A percentile compares a stretch with the other conserved stretches of the same genome.
Evolutionary conservation across 2,797 vertebrate species (phyloP).

Genomic region (Craterocephalus amniculus): DNA sequence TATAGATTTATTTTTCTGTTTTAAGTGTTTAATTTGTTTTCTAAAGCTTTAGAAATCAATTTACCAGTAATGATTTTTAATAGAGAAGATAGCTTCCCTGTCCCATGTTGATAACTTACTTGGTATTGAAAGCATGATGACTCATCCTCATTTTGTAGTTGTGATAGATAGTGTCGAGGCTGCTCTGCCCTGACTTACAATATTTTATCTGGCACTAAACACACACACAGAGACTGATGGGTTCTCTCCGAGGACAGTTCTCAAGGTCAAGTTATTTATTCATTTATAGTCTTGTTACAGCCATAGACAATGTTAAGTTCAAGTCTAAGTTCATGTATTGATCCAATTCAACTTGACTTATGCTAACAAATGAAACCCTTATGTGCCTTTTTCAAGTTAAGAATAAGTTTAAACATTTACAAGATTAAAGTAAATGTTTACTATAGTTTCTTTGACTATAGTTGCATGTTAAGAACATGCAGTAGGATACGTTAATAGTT

Average conservation of each 20-base stretch:
- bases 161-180: neutral
- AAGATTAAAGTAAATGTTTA: too few relatives aligned
- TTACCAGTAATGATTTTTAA: neutral
- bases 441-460: too few relatives aligned
- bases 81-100: neutral
- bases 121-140: neutral
- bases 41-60: neutral
- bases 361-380: too few relatives aligned
- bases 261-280: neutral
- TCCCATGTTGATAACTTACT: neutral
- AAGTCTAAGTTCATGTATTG: too few relatives aligned
- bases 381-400: too few relatives aligned
- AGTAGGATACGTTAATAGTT: too few relatives aligned
- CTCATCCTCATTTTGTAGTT: neutral
- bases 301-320: neutral
- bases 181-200: conserved; percentile 2
- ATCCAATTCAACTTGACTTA: too few relatives aligned
- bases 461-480: too few relatives aligned
- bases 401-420: too few relatives aligned
- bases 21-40: neutral
- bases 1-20: neutral
- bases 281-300: neutral
- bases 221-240: neutral
- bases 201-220: neutral
- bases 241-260: neutral